These are phyloP conservation scores for Hydropsyche betteni DNA, from an alignment of 2,888 invertebrate genomes.

Conservation along the genomic window DNA sequence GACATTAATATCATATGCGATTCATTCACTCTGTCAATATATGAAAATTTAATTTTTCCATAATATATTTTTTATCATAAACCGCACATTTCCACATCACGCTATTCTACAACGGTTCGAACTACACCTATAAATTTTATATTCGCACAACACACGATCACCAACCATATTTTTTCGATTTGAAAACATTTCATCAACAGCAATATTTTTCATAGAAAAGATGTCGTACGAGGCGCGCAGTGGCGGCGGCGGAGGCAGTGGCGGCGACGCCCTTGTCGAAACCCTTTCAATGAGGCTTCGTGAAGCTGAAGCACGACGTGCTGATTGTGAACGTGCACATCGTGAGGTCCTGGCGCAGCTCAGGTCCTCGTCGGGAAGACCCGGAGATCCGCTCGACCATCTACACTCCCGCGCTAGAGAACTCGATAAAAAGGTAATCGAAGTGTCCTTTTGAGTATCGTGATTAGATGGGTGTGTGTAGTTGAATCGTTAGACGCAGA, in stretches of 20 bases:
- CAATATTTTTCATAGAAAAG: conserved; percentile 44
- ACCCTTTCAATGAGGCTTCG: conserved; percentile 77
- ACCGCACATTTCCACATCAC: too few relatives aligned
- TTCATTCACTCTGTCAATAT: too few relatives aligned
- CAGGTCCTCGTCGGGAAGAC: conserved; percentile 66
- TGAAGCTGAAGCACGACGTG: conserved; percentile 79
- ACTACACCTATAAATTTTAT: too few relatives aligned
- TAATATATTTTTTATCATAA: too few relatives aligned
- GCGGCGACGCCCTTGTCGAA: conserved; percentile 66
- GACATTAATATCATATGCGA: too few relatives aligned
- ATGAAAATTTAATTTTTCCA: too few relatives aligned
- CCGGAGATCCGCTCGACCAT: conserved; percentile 74
- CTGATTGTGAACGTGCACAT: conserved; percentile 81
- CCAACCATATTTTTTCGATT: too few relatives aligned
- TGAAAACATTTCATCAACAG: too few relatives aligned
- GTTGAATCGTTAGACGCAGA: neutral
- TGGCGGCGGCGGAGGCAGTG: conserved; percentile 57
- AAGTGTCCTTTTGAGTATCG: too few relatives aligned
- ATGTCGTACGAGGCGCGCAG: conserved; percentile 58
- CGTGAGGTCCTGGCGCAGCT: conserved; percentile 79
- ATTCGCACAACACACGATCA: too few relatives aligned
- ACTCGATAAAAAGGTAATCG: conserved; percentile 84
- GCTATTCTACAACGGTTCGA: too few relatives aligned
- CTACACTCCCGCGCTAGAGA: conserved; percentile 86
- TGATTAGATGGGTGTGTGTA: too few relatives aligned